Evolutionary conservation across 2,797 vertebrate genomes (phyloP).

Genomic region (Hydrocynus forskahlii): DNA sequence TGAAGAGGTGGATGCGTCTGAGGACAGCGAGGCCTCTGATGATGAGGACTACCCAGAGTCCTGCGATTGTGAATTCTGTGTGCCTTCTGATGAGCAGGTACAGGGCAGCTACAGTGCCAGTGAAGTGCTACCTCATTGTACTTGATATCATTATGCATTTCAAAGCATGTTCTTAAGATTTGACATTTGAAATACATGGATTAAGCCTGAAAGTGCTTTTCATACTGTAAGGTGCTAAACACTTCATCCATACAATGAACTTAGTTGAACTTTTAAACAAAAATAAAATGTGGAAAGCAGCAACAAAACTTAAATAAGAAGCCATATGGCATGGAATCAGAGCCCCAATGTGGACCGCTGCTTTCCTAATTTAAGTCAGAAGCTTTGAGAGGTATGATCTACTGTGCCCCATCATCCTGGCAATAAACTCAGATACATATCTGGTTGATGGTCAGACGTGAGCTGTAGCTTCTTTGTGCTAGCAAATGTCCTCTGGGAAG

Average conservation of each 20-base stretch:
- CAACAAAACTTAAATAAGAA: slow-evolving; percentile 48
- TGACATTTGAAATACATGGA: neutral
- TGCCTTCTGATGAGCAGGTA: slow-evolving; percentile 74
- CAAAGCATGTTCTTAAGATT: slow-evolving; percentile 16
- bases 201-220: neutral
- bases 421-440: slow-evolving; percentile 39
- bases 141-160: neutral
- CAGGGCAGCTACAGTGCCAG: neutral
- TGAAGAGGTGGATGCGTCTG: slow-evolving; percentile 43
- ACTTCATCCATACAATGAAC: neutral
- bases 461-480: slow-evolving; percentile 46
- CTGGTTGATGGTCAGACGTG: slow-evolving; percentile 20
- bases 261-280: slow-evolving; percentile 23
- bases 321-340: neutral
- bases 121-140: slow-evolving; percentile 8
- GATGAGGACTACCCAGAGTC: slow-evolving; percentile 68
- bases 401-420: slow-evolving; percentile 44
- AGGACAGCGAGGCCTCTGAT: slow-evolving; percentile 67
- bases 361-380: slow-evolving; percentile 59
- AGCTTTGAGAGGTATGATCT: slow-evolving; percentile 51
- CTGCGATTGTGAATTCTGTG: slow-evolving; percentile 80
- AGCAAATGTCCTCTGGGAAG: slow-evolving; percentile 60
- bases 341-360: no score
- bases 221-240: neutral
- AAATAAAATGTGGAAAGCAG: slow-evolving; percentile 12